Base-by-base conservation (phyloP, 2,797 vertebrate species). In the Sebastes steindachneri region DNA sequence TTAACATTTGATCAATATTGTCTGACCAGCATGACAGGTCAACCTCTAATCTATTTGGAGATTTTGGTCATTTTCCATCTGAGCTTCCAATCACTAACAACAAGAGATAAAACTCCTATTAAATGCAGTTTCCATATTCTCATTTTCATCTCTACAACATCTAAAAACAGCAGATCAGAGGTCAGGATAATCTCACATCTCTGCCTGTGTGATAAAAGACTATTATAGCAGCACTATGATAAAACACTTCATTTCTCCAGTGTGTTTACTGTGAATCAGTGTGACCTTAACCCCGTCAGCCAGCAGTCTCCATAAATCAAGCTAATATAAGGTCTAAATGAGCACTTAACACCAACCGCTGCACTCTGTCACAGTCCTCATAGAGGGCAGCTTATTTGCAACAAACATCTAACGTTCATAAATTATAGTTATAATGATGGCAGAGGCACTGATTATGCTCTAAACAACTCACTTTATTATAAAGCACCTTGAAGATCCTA, bases 271-370 rank as follows among this genome's bases (percentile, higher is more conserved):
- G n/a, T 15, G 9, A 48, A 64, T 31, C 33, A 31, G 55, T 35
- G 23, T 68, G 77, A 73, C 58, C 63, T 60, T 35, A 72, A 70
- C 70, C 73, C 21, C 19, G 33, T 54, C 62, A 26, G 59, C 48
- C 65, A 0, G 68, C 74, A 75, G 80, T 41, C 55, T 58, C 62
- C 35, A 73, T 66, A 23, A 80, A 79, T 75, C 69, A 57, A 26
- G 3, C 68, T 33, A 35, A 68, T 28, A 60, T 29, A 12, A 57
- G 37, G 28, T 57, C 73, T 65, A 69, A 77, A 65, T 45, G 23
- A 82, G 70, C n/a, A 67, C 62, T 81, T 65, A 77, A 53, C 48
- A 58, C 45, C 7, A 3, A 19, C 62, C 29, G 60, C 64, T 77
- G 67, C 60, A 12, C 60, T 69, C 21, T 31, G 37, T 58, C 69